Evolutionary conservation across 2,113 vertebrate genomes (phyloP), one percentile per base, ranked within the genome.

Genomic region (Neotragus pygmaeus): DNA sequence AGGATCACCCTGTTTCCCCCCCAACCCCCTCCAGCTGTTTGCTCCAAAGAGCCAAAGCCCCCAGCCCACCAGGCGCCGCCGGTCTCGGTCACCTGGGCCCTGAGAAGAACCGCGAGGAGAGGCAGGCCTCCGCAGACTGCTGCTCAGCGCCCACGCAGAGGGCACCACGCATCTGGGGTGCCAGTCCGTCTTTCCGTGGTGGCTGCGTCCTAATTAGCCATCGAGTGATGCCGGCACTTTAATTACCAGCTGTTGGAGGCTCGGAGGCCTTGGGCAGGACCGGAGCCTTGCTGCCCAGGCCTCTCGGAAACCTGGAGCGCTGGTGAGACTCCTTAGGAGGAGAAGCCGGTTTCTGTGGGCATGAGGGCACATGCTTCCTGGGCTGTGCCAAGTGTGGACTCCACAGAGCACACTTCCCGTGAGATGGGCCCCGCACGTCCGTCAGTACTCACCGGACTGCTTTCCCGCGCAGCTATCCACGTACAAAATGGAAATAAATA

Each of bases 361-460:
- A 49, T 17, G 49, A 55, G 81, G 45, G 25, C 8, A 0, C 1
- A 4, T 5, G 14, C 9, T 36, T 30, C 3, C 28, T 0, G 6
- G 7, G 91, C 43, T 8, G 8, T 4, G 14, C 36, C 12, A 3
- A 14, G 8, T 9, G 4, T 2, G 19, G 39, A 51, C 1, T 2
- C 43, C 15, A 7, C 1, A 8, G 45, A 19, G 1, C 43, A 3
- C 15, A 7, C 33, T 10, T 73, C 13, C 28, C 1, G 1, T 7
- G 7, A 30, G 33, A 51, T 21, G 23, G 1, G 5, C 43, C 23
- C 25, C 1, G 1, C 49, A 2, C 0, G 0, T 10, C 25, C 14
- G 0, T 1, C 19, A 7, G 4, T 8, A 5, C 7, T 0, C 13
- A 0, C 78, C n/a, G 4, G 0, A 8, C 16, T 1, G 21, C 27